These are phyloP conservation scores for Thera britannica DNA, from an alignment of 2,888 invertebrate species.

Conservation along the genomic window DNA sequence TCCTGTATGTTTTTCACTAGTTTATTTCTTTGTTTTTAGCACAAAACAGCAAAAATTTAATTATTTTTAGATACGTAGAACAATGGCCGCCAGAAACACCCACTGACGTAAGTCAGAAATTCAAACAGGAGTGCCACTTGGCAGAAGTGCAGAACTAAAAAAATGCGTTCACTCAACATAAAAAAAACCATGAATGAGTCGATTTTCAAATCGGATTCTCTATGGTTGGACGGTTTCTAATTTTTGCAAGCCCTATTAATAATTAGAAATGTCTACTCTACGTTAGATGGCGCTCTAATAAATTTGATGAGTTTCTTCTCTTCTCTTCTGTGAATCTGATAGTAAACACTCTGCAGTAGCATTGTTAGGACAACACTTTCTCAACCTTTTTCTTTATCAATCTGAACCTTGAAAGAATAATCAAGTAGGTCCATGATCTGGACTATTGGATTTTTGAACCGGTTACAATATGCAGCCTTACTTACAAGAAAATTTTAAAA, in stretches of 20 bases:
- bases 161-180: conserved; percentile 63
- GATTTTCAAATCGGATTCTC: neutral
- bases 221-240: conserved; percentile 10
- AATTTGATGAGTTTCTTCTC: neutral
- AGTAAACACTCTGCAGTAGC: too few species aligned
- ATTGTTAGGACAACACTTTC: too few species aligned
- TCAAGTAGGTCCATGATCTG: too few species aligned
- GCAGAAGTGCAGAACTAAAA: conserved; percentile 61
- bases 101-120: conserved; percentile 82
- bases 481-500: too few species aligned
- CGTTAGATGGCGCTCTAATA: conserved; percentile 13
- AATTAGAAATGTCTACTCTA: neutral
- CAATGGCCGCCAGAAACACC: conserved; percentile 83
- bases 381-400: too few species aligned
- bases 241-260: conserved; percentile 3
- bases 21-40: conserved; percentile 75
- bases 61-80: conserved; percentile 75
- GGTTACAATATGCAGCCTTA: too few species aligned
- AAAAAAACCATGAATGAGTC: conserved; percentile 4
- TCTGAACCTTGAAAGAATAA: too few species aligned
- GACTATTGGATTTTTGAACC: too few species aligned
- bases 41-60: conserved; percentile 74
- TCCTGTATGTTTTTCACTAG: conserved; percentile 61
- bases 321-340: too few species aligned
- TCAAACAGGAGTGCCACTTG: conserved; percentile 82